Evolutionary conservation across 2,797 vertebrate genomes (phyloP), one percentile per base, ranked within the genome.

Genomic region (Vultur gryphus): DNA sequence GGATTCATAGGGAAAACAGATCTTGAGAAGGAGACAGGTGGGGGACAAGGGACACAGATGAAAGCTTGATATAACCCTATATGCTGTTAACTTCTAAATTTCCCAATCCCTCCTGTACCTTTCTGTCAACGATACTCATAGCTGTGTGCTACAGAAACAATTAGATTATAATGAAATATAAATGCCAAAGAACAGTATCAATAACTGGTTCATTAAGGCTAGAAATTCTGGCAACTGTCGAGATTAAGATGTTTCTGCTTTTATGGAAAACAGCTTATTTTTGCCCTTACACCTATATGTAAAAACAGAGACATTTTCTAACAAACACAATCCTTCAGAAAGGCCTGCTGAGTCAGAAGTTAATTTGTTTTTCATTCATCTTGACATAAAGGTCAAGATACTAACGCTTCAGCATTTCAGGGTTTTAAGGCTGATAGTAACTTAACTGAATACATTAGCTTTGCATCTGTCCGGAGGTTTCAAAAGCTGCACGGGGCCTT

Each of bases 311-410:
- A 35, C 7, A 26, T 78, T 80, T 85, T 54, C 65, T 41, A 90
- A 67, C 12, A 64, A 90, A 80, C 14, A 37, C 28, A 54, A 28
- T 41, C 66, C 67, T 79, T 73, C 58, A 87, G 51, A 70, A 92
- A 59, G 54, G 11, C 43, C 29, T 73, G 43, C 67, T 87, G 67
- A 84, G 48, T 78, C 44, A 84, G 61, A 83, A 84, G 28, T 62
- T 87, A 69, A 89, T 92, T 80, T 69, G 43, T 17, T 94, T 93
- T 94, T 90, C 77, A 79, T 91, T 91, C 79, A 84, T 91, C 58
- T 93, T 82, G 76, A 84, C 73, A 76, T 54, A 78, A 92, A 95
- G 87, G 76, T 94, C 82, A 88, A 69, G 46, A 81, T 15, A 88
- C 31, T 37, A 84, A 91, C 1, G 5, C 43, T 71, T 81, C 73